Conservation (phyloP, 2,797 vertebrate genomes). For the Pseudochirops cupreus region DNA sequence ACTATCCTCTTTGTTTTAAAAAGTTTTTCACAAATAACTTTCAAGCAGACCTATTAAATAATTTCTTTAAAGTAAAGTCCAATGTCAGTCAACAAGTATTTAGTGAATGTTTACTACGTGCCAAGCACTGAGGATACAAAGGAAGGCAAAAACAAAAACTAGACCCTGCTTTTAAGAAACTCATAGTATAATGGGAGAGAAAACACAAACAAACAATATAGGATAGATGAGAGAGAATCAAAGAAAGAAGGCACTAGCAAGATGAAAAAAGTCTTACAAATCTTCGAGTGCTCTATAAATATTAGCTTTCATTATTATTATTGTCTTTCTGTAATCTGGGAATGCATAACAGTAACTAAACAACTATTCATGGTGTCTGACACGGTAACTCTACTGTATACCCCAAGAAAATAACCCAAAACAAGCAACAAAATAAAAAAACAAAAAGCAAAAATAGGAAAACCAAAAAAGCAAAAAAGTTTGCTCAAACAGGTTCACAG, state of each 20-base stretch:
- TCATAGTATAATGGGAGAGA: neutral
- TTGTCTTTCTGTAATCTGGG: neutral
- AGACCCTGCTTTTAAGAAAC: neutral
- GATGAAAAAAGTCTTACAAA: neutral
- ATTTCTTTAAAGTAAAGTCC: neutral
- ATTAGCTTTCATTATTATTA: neutral
- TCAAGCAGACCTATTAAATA: neutral
- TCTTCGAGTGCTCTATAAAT: too few species aligned
- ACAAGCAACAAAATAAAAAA: neutral
- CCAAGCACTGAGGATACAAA: neutral
- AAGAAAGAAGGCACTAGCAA: neutral
- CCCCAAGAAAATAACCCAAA: neutral
- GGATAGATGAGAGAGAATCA: neutral
- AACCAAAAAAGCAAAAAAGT: neutral
- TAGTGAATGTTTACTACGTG: neutral
- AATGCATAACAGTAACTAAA: neutral
- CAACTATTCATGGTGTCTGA: neutral
- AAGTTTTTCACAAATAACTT: slow-evolving; percentile 53
- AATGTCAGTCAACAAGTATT: neutral
- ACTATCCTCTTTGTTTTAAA: neutral
- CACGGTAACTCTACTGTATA: neutral
- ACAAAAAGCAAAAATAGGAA: too few species aligned
- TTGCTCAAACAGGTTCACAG: neutral
- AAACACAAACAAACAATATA: neutral
- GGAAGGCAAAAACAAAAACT: too few species aligned